Evolutionary conservation across 2,113 vertebrate genomes (phyloP).

Genomic region (Bufo gargarizans): DNA sequence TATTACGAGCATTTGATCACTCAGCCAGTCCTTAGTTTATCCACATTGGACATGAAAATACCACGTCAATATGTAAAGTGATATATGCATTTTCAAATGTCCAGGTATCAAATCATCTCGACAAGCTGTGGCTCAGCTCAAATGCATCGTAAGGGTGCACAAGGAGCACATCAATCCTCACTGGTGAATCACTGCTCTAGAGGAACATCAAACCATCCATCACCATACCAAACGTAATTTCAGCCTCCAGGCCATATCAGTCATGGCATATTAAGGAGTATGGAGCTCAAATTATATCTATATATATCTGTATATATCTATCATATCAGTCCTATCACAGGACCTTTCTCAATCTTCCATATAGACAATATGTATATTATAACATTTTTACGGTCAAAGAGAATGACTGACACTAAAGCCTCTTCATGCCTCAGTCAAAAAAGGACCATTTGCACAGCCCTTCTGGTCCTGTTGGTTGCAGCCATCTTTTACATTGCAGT

Average conservation of each 20-base stretch:
- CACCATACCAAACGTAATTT: neutral
- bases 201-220: neutral
- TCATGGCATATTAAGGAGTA: neutral
- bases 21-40: neutral
- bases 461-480: too few relatives aligned
- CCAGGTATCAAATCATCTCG: neutral
- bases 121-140: neutral
- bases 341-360: too few relatives aligned
- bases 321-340: too few relatives aligned
- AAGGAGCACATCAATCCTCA: neutral
- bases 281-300: neutral
- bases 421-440: too few relatives aligned
- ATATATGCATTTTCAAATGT: neutral
- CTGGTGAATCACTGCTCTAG: slow-evolving; percentile 1
- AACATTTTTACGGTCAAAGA: too few relatives aligned
- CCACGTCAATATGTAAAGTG: neutral
- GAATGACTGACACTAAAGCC: too few relatives aligned
- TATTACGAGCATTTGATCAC: neutral
- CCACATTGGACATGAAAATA: neutral
- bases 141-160: neutral
- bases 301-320: too few relatives aligned
- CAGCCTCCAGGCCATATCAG: neutral
- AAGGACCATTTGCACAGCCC: too few relatives aligned
- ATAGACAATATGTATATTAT: too few relatives aligned
- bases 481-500: neutral